These are phyloP conservation scores for Hipposideros armiger DNA, from an alignment of 2,113 vertebrate species.

Conservation along the genomic window DNA sequence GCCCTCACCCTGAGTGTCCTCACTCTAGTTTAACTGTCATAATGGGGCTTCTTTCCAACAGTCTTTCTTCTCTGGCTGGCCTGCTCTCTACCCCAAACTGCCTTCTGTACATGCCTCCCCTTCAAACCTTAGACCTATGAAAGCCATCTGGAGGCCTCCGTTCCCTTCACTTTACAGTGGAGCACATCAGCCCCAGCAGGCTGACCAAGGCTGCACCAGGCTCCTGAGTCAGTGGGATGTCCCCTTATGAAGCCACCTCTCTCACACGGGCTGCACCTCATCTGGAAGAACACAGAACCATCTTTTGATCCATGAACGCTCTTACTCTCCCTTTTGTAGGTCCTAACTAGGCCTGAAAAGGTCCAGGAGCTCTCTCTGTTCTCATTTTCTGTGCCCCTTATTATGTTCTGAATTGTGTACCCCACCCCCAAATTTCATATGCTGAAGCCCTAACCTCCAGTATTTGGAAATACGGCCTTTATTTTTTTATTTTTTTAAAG, in stretches of 20 bases:
- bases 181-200: not conserved
- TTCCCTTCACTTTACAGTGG: not conserved
- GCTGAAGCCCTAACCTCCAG: not conserved
- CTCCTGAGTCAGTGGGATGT: not conserved
- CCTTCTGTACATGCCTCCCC: not conserved
- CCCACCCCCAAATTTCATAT: not conserved
- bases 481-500: too few species aligned
- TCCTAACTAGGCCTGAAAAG: not conserved
- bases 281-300: not conserved
- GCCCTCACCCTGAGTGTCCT: not conserved
- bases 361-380: not conserved
- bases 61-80: not conserved
- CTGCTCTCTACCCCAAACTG: not conserved
- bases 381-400: not conserved
- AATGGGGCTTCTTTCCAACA: not conserved
- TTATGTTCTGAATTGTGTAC: not conserved
- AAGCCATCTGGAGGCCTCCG: not conserved
- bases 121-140: not conserved
- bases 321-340: not conserved
- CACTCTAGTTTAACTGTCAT: not conserved
- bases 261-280: not conserved
- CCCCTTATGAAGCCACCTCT: not conserved
- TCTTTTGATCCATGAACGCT: not conserved
- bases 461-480: not conserved
- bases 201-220: not conserved